Base-by-base conservation (phyloP, 2,113 vertebrate genomes). In the Pedetes capensis region DNA sequence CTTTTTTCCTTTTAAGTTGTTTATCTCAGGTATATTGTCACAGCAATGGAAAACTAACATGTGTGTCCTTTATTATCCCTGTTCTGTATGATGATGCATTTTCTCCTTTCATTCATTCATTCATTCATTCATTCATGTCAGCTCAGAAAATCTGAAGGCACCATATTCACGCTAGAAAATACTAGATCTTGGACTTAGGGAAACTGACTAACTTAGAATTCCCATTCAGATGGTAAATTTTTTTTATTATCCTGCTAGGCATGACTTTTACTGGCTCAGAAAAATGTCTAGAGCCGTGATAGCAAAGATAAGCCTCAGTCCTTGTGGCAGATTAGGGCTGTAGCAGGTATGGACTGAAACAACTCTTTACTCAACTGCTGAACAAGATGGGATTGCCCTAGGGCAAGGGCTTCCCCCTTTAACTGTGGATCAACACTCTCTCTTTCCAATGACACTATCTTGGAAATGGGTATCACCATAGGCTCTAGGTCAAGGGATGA, bases 91-190 rank as follows among this genome's bases (percentile, higher is more conserved):
- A 66, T 51, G 37, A 29, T 14, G 68, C 72, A 91, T 82, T 71
- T 68, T 39, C 49, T 78, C 37, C 89, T 94, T n/a, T 27, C 27
- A 25, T 49, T 23, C 37, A 64, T n/a, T 27, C 27, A 25, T 49
- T 23, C 37, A 64, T 37, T 88, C 69, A 71, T 47, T 85, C 79
- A 76, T 59, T 93, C 74, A 63, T 16, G 42, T 22, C 22, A 49
- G 87, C 47, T 93, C 74, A 91, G 79, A 76, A 29, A 53, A 91
- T 32, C 10, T 13, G 47, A 96, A 96, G 44, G 29, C 55, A 92
- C 39, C 64, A 78, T n/a, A 49, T n/a, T 95, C 59, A 90, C n/a
- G 20, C 59, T 64, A 87, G 57, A 97, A 94, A 94, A 95, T 71
- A 81, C 25, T 47, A 93, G 57, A 79, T 83, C 57, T 55, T 74